Evolutionary conservation across 2,113 vertebrate species (phyloP), one percentile per base, ranked within the genome.

Genomic region (Genyomyrus donnyi): DNA sequence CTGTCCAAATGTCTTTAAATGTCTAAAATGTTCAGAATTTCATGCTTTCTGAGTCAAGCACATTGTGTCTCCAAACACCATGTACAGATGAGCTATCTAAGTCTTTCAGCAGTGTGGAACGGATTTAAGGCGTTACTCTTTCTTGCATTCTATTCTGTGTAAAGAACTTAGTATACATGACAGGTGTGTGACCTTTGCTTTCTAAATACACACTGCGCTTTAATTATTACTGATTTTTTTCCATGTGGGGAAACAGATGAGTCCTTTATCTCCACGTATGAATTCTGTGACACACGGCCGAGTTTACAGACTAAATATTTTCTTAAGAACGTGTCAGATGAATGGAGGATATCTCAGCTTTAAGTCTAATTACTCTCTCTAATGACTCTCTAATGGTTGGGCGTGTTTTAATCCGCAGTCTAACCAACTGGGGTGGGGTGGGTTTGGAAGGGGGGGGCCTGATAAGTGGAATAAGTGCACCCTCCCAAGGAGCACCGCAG

Each of bases 281-380:
- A 85, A 85, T n/a, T 4, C 45, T 3, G 7, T 85, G 45, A n/a
- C 45, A 46, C 45, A 48, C 83, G 13, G 45, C 10, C 4, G 13
- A 85, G 45, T 21, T 85, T 13, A 45, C 83, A 85, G 83, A 85
- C 83, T 85, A 85, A 85, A 85, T 48, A 85, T 85, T 85, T 85
- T 48, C 42, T 48, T 85, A 24, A 48, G 83, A 85, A 48, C 45
- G 45, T 85, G 83, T 85, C 42, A 45, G 24, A 85, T 45, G 83
- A n/a, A 85, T 85, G 83, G 42, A 46, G 8, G 83, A 85, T 48
- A 85, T 85, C 83, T 46, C 39, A 85, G 45, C 45, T 48, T 84
- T 85, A 48, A 85, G 83, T 85, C 83, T 85, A 48, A 85, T 46
- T 85, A 48, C 8, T 46, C 45, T 84, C 42, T 10, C 83, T 85